Evolutionary conservation across 1,140 invertebrate genomes (phyloP).

Genomic region (Drosophila seguyi): DNA sequence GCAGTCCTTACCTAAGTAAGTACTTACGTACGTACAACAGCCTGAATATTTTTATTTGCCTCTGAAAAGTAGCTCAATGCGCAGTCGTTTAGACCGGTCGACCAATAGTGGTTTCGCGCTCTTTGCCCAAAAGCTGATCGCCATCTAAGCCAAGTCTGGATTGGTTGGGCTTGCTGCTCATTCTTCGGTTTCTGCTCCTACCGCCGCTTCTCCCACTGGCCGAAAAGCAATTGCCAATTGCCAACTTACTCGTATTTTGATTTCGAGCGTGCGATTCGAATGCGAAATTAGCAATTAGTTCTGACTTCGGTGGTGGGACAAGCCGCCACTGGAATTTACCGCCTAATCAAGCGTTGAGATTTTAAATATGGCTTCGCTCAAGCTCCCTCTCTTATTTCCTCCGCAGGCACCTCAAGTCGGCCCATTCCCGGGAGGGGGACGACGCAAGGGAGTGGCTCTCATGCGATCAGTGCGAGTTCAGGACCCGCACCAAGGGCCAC

Average conservation of each 20-base stretch:
- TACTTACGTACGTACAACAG: no score
- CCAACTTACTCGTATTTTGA: slow-evolving; percentile 75
- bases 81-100: slow-evolving; percentile 5
- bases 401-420: slow-evolving; percentile 63
- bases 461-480: slow-evolving; percentile 89
- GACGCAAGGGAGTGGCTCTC: slow-evolving; percentile 84
- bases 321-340: slow-evolving; percentile 74
- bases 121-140: slow-evolving; percentile 42
- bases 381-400: slow-evolving; percentile 9
- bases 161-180: slow-evolving; percentile 20
- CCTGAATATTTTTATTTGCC: rapidly evolving
- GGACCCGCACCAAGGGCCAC: slow-evolving; percentile 88
- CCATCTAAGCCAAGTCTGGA: slow-evolving; percentile 45
- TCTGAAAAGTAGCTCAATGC: not conserved
- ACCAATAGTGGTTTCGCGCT: slow-evolving; percentile 36
- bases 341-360: slow-evolving; percentile 69
- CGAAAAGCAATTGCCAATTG: slow-evolving; percentile 50
- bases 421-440: slow-evolving; percentile 28
- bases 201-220: slow-evolving; percentile 29
- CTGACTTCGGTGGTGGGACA: slow-evolving; percentile 55
- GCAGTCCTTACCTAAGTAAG: no score
- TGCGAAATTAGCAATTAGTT: slow-evolving; percentile 80
- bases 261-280: slow-evolving; percentile 74
- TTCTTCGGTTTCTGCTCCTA: not conserved
- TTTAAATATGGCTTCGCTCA: slow-evolving; percentile 68